Percentiles rank a stretch among this genome's conserved stretches.
Conservation (phyloP, 1,140 invertebrate species). For the Andricus grossulariae region DNA sequence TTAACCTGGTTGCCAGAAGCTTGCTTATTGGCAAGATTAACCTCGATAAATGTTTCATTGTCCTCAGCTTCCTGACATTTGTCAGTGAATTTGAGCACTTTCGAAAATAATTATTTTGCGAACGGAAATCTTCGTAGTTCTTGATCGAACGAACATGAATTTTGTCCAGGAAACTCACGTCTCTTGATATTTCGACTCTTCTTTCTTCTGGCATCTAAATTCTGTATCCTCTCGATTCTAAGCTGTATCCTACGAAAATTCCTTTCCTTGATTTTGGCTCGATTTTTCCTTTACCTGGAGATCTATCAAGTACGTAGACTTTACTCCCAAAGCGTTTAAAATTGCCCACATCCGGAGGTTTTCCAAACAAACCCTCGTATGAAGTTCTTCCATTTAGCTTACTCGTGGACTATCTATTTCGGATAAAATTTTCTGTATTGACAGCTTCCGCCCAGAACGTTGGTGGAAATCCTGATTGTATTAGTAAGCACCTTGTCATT, state of each 20-base stretch:
- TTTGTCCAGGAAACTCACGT: constrained; percentile 56
- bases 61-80: no score
- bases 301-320: not conserved
- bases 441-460: no score
- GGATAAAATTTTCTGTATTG: no score
- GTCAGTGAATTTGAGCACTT: not conserved
- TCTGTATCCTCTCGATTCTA: constrained; percentile 50
- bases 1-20: not conserved
- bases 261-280: constrained; percentile 26
- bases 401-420: not conserved
- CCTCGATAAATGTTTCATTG: not conserved
- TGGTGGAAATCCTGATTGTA: constrained; percentile 20
- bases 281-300: not conserved
- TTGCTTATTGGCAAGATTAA: not conserved
- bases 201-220: constrained; percentile 49
- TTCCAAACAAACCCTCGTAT: constrained; percentile 1
- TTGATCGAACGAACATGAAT: not conserved
- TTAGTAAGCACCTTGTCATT: constrained; percentile 31
- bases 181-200: no score
- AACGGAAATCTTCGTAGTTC: constrained; percentile 1
- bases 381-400: no score
- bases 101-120: no score
- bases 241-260: constrained; percentile 54
- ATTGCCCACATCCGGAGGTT: not conserved
- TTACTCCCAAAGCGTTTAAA: constrained; percentile 5